These are phyloP conservation scores for Drosophila nigricruria DNA, from an alignment of 2,888 invertebrate species.

Conservation along the genomic window DNA sequence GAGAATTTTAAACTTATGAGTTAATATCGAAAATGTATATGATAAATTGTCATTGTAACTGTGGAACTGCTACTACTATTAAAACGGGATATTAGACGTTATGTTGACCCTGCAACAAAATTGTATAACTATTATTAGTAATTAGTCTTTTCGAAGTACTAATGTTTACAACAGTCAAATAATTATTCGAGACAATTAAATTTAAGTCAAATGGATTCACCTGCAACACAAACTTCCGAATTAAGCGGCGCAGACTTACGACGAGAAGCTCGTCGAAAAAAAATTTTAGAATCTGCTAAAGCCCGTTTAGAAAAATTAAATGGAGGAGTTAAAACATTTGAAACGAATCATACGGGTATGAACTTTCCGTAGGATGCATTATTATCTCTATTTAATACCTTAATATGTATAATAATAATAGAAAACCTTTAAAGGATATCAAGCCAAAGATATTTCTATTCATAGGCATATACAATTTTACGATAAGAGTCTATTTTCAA, in stretches of 20 bases:
- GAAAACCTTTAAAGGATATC: too few relatives aligned
- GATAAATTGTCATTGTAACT: background rate
- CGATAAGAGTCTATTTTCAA: too few relatives aligned
- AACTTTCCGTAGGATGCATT: background rate
- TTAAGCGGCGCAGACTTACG: background rate
- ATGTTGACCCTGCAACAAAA: background rate
- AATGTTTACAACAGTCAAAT: background rate
- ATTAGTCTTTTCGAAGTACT: background rate
- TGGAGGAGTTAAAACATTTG: background rate
- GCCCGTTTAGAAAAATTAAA: constrained; percentile 10
- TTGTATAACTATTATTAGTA: too few relatives aligned
- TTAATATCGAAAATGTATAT: too few relatives aligned
- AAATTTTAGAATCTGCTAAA: constrained; percentile 8
- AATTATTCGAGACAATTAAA: background rate
- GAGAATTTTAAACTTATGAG: too few relatives aligned
- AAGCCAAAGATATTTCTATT: too few relatives aligned
- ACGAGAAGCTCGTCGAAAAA: background rate
- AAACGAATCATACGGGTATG: background rate
- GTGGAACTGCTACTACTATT: background rate
- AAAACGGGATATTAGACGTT: background rate
- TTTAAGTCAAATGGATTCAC: background rate
- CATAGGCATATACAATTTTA: too few relatives aligned
- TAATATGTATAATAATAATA: too few relatives aligned
- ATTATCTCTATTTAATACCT: too few relatives aligned
- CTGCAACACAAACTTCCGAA: too few relatives aligned